A percentile compares a stretch with the other conserved stretches of the same genome.
Conservation (phyloP, 2,797 vertebrate species). For the Acridotheres tristis region DNA sequence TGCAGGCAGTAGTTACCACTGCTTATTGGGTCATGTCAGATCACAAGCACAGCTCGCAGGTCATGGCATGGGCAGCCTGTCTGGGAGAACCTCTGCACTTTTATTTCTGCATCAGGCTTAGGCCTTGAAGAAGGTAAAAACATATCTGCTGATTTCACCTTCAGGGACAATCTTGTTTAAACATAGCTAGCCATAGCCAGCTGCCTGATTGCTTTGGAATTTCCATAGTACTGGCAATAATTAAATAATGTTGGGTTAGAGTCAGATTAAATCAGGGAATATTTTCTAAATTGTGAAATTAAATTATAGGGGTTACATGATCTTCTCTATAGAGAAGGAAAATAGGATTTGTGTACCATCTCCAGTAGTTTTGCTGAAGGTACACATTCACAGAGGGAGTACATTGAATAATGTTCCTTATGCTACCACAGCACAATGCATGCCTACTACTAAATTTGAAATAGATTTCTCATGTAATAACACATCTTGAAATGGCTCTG, state of each 20-base stretch:
- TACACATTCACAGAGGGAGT: background rate
- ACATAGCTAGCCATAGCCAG: background rate
- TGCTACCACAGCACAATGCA: background rate
- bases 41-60: accelerated
- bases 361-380: background rate
- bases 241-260: background rate
- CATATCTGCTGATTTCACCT: background rate
- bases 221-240: background rate
- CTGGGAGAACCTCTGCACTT: background rate
- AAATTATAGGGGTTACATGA: background rate
- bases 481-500: background rate
- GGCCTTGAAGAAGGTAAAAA: background rate
- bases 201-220: background rate
- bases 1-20: background rate
- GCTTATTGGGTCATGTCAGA: background rate
- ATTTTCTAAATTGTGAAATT: background rate
- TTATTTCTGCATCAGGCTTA: background rate
- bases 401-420: background rate
- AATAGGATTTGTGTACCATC: background rate
- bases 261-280: background rate
- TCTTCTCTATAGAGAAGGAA: background rate
- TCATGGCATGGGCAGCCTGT: background rate
- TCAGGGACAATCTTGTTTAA: background rate
- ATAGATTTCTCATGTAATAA: background rate
- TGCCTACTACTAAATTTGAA: background rate